Base-by-base conservation (phyloP, 1,140 invertebrate species). In the Spodoptera frugiperda region DNA sequence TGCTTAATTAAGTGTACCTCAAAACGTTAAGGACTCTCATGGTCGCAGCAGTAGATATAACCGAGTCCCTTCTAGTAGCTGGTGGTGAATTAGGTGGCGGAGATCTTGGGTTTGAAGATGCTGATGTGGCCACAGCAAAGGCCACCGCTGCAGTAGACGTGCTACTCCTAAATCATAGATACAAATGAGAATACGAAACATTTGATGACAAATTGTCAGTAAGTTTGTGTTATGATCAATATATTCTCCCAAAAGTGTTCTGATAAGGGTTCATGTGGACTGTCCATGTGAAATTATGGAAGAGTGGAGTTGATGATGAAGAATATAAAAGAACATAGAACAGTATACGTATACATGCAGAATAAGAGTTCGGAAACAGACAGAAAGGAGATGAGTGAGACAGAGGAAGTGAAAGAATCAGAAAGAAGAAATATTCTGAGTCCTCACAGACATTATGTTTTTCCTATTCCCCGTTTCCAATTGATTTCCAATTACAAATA, bases 21-120 rank as follows among this genome's bases (percentile, higher is more conserved):
- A 99, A 93, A 1, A 99, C 98, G 91, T 98, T 98, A 0, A 99
- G 94, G 0, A 99, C 98, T 81, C 98, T 92, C 98, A 99, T 99
- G 0, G 98, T 99, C 25, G 98, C 98, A 21, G 98, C 98, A 2
- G 97, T 98, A 39, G 97, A 98, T 84, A 98, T 98, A 6, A 98
- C 97, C 14, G 97, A 98, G 85, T 98, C 97, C 80, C 98, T 96
- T 70, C 95, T 92, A 53, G 80, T 91, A 70, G 88, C 91, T 63
- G 91, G 92, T 70, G 82, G 91, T 68, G 85, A 94, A 53, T 77
- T 87, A 10, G 89, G 89, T 3, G 90, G 87, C 9, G 92, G 91
- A 0, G 91, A 92, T 0, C 96, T 93, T 1, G 97, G 97, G 87
- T 98, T 98, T 65, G 97, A 97, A 0, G 97, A 97, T 0, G 97